phyloP scores from a whole-genome alignment of 2,797 vertebrate genomes.

The Prionace glauca region DNA sequence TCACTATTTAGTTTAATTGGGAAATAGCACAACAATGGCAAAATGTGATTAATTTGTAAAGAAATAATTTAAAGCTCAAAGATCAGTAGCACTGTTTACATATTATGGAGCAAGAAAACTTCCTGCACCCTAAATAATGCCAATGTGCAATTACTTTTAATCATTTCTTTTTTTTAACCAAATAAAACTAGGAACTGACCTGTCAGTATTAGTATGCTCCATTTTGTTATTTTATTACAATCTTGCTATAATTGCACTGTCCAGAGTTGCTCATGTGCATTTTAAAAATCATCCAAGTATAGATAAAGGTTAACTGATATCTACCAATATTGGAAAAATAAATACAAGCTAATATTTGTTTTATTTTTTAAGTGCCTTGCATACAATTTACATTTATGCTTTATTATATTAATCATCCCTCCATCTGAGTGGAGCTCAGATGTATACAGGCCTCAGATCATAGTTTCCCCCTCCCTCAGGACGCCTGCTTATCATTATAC shows the following conservation, averaged over 20 bases:
- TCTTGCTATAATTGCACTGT: background rate
- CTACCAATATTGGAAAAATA: background rate
- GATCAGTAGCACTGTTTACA: background rate
- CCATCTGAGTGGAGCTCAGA: constrained; percentile 67
- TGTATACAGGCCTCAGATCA: constrained; percentile 67
- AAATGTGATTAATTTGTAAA: background rate
- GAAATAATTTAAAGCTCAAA: background rate
- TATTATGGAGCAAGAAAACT: background rate
- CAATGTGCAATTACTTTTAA: constrained; percentile 22
- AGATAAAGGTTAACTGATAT: background rate
- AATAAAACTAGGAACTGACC: background rate
- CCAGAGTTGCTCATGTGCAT: background rate
- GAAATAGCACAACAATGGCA: background rate
- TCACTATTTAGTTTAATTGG: background rate
- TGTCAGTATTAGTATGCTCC: background rate
- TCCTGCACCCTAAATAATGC: background rate
- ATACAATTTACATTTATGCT: constrained; percentile 78
- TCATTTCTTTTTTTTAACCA: background rate
- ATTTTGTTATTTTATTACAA: background rate
- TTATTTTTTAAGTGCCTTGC: constrained; percentile 68
- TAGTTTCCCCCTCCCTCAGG: constrained; percentile 58
- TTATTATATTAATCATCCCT: constrained; percentile 66
- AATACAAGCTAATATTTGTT: background rate
- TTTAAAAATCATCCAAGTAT: background rate
- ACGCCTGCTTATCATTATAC: constrained; percentile 64